These are phyloP conservation scores for Zapornia atra DNA, from an alignment of 2,113 vertebrate genomes.

Conservation along the genomic window DNA sequence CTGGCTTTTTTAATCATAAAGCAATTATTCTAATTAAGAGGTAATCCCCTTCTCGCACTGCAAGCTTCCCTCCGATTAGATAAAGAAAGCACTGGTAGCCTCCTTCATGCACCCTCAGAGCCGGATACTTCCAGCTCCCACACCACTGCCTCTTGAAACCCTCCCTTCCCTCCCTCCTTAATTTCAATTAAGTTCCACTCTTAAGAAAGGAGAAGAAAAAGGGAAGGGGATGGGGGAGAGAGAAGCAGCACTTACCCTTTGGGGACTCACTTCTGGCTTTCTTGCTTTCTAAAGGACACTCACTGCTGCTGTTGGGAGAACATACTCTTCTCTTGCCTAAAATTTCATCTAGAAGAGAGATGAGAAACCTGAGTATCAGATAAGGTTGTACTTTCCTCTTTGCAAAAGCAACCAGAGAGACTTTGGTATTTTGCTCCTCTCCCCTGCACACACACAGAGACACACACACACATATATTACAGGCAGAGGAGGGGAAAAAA, in stretches of 20 bases:
- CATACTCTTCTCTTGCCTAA: conserved; percentile 92
- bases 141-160: not conserved
- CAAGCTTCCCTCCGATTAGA: not conserved
- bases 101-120: conserved; percentile 10
- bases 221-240: conserved; percentile 18
- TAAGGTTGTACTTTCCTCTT: conserved; percentile 20
- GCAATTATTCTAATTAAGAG: conserved; percentile 52
- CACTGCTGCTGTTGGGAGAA: conserved; percentile 91
- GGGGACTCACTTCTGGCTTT: conserved; percentile 91
- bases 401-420: conserved; percentile 12
- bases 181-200: conserved; percentile 37
- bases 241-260: conserved; percentile 84
- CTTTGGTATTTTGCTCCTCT: conserved; percentile 44
- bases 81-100: conserved; percentile 11
- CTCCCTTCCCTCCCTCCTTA: not conserved
- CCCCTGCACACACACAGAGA: not conserved
- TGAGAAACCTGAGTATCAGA: conserved; percentile 55
- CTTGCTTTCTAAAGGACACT: conserved; percentile 92
- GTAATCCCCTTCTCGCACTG: not conserved
- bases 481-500: not conserved
- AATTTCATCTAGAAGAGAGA: conserved; percentile 84
- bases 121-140: not conserved
- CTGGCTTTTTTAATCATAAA: not conserved
- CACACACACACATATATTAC: not conserved
- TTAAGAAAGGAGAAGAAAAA: conserved; percentile 40